Conservation (phyloP, 30 jellyfish, hydroid and myxozoan species). For the Chrysaora quinquecirrha region DNA sequence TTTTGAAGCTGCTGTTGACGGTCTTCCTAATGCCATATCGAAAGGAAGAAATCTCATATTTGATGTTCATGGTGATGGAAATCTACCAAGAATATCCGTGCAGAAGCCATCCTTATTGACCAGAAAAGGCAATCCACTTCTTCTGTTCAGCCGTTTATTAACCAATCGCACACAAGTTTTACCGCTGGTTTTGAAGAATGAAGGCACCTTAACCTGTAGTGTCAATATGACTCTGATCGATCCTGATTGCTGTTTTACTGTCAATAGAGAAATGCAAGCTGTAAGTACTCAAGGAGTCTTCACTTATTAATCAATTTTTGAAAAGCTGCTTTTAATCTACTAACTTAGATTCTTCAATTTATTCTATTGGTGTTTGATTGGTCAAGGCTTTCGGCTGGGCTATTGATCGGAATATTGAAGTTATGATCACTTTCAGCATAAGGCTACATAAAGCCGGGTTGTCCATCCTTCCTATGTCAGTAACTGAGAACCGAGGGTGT, state of each 20-base stretch:
- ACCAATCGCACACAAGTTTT: slow-evolving; percentile 73
- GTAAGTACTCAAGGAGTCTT: no score
- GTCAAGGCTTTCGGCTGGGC: no score
- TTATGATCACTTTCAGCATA: no score
- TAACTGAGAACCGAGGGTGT: no score
- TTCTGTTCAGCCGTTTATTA: slow-evolving; percentile 78
- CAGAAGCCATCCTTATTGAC: slow-evolving; percentile 70
- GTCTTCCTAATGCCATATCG: slow-evolving; percentile 73
- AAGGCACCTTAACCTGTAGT: slow-evolving; percentile 79
- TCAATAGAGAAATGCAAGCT: not conserved
- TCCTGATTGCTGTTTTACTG: slow-evolving; percentile 72
- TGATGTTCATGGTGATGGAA: slow-evolving; percentile 93
- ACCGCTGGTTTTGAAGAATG: slow-evolving; percentile 84
- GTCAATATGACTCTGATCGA: slow-evolving; percentile 74
- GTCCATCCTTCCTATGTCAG: no score
- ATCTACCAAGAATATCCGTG: slow-evolving; percentile 79
- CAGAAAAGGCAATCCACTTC: slow-evolving; percentile 65
- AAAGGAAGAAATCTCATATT: slow-evolving; percentile 74
- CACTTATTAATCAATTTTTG: no score
- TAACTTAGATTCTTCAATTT: no score
- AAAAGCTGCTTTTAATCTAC: no score
- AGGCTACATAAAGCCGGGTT: no score
- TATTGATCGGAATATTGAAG: no score
- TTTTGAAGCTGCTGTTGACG: slow-evolving; percentile 95
- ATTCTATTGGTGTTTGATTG: no score